Conservation (phyloP, 53 echinoderm and acorn worm species). For the Henricia sp. region DNA sequence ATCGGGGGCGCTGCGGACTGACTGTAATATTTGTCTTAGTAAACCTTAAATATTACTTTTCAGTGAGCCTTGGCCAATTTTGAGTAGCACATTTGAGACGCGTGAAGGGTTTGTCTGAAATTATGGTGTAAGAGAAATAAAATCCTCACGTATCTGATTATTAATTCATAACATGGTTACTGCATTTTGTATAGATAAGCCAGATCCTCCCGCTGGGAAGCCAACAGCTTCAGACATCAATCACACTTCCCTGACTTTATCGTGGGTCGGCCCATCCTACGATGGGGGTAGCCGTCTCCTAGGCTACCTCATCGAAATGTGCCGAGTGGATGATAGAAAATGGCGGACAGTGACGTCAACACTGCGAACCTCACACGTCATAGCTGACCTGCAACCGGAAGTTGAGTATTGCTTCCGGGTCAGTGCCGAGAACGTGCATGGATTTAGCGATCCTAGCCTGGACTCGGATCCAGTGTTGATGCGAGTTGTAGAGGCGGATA, state of each 20-base stretch:
- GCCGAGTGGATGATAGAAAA: constrained; percentile 56
- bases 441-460: constrained; percentile 83
- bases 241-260: constrained; percentile 73
- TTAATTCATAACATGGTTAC: no score
- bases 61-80: no score
- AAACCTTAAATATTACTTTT: no score
- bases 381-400: constrained; percentile 80
- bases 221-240: constrained; percentile 80
- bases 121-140: no score
- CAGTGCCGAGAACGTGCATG: constrained; percentile 84
- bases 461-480: constrained; percentile 71
- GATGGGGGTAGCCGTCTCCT: constrained; percentile 93
- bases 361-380: constrained; percentile 73
- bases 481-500: constrained; percentile 42
- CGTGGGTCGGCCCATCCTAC: constrained; percentile 89
- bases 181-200: constrained; percentile 73
- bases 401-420: constrained; percentile 92
- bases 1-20: no score
- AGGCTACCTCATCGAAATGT: constrained; percentile 86
- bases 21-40: no score
- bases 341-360: constrained; percentile 72
- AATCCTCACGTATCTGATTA: no score
- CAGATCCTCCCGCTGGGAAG: constrained; percentile 95
- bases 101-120: no score
- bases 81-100: no score